phyloP scores from a whole-genome alignment of 2,113 vertebrate genomes.

The Steatornis caripensis region DNA sequence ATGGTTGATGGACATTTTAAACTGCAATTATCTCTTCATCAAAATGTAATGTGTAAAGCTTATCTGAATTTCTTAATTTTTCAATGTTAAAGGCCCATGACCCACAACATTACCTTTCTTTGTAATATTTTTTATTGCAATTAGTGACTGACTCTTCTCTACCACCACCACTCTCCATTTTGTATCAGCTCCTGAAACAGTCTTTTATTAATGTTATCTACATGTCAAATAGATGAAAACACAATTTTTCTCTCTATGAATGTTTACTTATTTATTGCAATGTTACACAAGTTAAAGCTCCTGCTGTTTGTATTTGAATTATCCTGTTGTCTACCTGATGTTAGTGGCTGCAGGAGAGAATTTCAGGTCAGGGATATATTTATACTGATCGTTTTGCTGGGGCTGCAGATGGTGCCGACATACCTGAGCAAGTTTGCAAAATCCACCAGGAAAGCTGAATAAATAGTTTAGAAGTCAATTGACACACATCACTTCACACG shows the following conservation, averaged over 20 bases:
- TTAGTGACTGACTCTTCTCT: background rate
- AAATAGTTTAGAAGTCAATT: background rate
- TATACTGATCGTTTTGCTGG: background rate
- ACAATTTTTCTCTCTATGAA: background rate
- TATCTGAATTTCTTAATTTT: background rate
- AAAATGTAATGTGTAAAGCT: background rate
- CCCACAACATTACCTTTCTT: background rate
- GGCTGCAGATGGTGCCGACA: background rate
- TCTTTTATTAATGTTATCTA: background rate
- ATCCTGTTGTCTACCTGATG: background rate
- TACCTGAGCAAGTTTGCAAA: background rate
- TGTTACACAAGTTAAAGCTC: background rate
- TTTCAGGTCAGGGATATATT: background rate
- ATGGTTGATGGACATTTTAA: background rate
- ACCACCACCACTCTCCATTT: background rate
- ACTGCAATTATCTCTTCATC: background rate
- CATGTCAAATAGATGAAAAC: background rate
- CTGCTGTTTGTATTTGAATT: background rate
- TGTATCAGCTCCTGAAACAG: background rate
- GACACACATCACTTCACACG: background rate
- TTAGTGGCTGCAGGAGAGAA: background rate
- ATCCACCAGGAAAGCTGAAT: background rate
- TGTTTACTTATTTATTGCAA: background rate
- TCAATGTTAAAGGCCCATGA: background rate
- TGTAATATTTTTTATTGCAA: background rate